Evolutionary conservation across 2,797 vertebrate species (phyloP).

Genomic region (Pipistrellus kuhlii): DNA sequence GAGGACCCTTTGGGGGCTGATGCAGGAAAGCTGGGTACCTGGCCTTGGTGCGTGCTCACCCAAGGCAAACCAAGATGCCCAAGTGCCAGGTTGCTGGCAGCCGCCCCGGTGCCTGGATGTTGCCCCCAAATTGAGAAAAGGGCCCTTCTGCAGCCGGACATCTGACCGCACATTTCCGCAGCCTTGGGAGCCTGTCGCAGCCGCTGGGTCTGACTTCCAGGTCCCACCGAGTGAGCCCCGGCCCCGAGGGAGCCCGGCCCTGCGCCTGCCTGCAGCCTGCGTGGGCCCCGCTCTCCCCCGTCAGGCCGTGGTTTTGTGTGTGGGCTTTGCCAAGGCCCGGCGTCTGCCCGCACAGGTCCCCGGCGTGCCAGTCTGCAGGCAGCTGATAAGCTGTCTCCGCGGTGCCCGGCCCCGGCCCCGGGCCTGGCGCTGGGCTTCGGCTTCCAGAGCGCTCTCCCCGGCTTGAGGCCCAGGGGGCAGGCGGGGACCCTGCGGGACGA

Average conservation of each 20-base stretch:
- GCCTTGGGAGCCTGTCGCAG: not conserved
- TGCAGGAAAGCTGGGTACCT: fast-evolving
- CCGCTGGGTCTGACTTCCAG: not conserved
- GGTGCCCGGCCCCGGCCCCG: not conserved
- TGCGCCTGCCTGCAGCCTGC: not conserved
- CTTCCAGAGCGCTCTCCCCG: too few relatives aligned
- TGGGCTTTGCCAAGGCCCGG: not conserved
- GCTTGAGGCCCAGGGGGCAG: not conserved
- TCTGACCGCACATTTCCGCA: fast-evolving
- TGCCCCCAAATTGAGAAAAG: not conserved
- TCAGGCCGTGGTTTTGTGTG: not conserved
- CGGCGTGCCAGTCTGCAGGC: not conserved
- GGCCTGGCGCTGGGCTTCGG: not conserved
- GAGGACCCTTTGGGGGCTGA: not conserved
- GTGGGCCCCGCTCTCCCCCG: fast-evolving
- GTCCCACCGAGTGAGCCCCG: not conserved
- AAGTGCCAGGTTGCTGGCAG: not conserved
- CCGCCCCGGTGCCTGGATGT: not conserved
- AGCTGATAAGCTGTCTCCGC: not conserved
- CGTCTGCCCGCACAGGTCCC: not conserved
- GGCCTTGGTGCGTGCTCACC: fast-evolving
- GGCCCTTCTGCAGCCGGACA: not conserved
- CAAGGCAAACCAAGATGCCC: not conserved
- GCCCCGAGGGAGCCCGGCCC: not conserved
- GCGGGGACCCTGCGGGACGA: not conserved